Conservation (phyloP, 1,140 invertebrate genomes). For the Brachionus paranguensis region DNA sequence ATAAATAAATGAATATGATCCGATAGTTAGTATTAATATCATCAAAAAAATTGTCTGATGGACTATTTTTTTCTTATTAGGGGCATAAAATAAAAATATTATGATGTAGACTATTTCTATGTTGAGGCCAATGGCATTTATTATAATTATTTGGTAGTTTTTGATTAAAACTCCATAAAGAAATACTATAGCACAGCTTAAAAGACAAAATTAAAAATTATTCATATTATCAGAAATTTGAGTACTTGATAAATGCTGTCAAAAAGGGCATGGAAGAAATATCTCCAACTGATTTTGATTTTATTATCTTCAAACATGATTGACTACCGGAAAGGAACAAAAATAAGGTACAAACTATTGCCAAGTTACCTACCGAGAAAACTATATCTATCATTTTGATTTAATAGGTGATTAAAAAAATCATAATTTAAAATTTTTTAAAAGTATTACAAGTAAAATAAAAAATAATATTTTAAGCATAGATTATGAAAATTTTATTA, state of each 20-base stretch:
- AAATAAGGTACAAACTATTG: conserved; percentile 25
- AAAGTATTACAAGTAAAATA: not conserved
- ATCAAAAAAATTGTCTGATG: conserved; percentile 9
- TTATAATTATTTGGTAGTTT: not conserved
- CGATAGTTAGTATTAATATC: not conserved
- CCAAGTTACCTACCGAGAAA: conserved; percentile 13
- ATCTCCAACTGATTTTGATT: conserved; percentile 5
- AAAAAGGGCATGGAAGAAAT: conserved; percentile 37
- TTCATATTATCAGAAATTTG: not conserved
- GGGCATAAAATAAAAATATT: conserved; percentile 8
- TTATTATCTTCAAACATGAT: conserved; percentile 17
- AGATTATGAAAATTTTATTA: conserved; percentile 12
- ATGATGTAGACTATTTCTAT: conserved; percentile 24
- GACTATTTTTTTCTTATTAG: conserved; percentile 14
- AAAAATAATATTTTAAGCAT: not conserved
- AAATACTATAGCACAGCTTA: conserved; percentile 18
- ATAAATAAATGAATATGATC: conserved; percentile 1
- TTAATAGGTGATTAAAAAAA: not conserved
- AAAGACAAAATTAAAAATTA: not conserved
- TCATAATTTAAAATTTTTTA: not conserved
- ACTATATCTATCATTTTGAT: conserved; percentile 20
- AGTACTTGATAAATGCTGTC: conserved; percentile 30
- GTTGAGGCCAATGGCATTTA: conserved; percentile 16
- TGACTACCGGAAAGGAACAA: conserved; percentile 32
- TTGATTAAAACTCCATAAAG: conserved; percentile 20